Evolutionary conservation across 2,113 vertebrate species (phyloP).

Genomic region (Leptobrachium ailaonicum): DNA sequence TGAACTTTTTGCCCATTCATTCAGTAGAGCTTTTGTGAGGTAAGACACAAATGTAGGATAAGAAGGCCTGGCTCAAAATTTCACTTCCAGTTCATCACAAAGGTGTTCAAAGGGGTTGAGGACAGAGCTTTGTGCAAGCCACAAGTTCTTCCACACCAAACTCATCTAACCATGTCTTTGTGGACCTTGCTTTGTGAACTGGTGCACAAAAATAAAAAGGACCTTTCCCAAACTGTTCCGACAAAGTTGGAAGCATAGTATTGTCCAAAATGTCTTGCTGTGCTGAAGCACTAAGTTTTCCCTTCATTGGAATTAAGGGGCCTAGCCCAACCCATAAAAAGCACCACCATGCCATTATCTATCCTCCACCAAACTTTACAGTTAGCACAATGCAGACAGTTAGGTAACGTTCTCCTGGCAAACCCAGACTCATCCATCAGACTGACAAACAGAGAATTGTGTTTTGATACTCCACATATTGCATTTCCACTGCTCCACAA

Average conservation of each 20-base stretch:
- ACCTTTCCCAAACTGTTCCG: too few species aligned
- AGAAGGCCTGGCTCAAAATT: not conserved
- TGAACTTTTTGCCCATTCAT: not conserved
- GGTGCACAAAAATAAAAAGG: not conserved
- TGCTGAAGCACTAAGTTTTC: too few species aligned
- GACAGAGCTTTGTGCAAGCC: not conserved
- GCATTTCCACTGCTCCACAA: not conserved
- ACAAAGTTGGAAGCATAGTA: too few species aligned
- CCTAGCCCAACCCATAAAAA: too few species aligned
- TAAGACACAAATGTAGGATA: not conserved
- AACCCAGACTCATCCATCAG: too few species aligned
- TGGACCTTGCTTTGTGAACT: not conserved
- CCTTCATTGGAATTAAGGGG: too few species aligned
- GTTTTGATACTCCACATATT: not conserved
- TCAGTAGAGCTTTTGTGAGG: not conserved
- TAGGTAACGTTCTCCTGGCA: too few species aligned
- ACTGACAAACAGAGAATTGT: not conserved
- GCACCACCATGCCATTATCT: too few species aligned
- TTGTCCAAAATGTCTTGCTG: too few species aligned
- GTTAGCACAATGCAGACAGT: too few species aligned
- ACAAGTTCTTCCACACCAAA: constrained; percentile 4
- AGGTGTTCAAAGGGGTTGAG: not conserved
- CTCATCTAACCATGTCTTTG: not conserved
- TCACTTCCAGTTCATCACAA: not conserved
- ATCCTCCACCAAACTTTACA: too few species aligned